Evolutionary conservation across 2,797 vertebrate species (phyloP).

Genomic region (Distichodus sexfasciatus): DNA sequence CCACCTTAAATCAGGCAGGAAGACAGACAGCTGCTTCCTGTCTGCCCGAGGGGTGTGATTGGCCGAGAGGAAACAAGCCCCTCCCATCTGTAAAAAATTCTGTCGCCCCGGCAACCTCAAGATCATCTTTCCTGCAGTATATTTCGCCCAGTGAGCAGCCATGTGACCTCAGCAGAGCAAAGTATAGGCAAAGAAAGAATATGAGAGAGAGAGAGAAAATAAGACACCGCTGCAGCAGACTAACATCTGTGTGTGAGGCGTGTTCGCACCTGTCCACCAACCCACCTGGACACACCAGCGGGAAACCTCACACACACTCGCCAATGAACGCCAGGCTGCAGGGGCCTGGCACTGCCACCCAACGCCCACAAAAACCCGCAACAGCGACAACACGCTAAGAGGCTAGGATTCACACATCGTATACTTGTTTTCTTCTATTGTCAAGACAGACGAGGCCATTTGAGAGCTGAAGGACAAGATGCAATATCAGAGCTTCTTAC

Average conservation of each 20-base stretch:
- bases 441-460: too few relatives aligned
- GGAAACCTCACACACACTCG: conserved; percentile 33
- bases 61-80: not conserved
- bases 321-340: conserved; percentile 3
- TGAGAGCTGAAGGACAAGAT: too few relatives aligned
- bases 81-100: conserved; percentile 15
- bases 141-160: conserved; percentile 11
- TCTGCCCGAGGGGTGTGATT: not conserved
- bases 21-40: conserved; percentile 30
- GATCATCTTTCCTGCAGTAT: conserved; percentile 43
- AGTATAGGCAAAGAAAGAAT: not conserved
- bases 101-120: conserved; percentile 43
- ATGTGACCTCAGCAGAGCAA: conserved; percentile 18
- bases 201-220: not conserved
- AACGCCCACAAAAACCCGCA: not conserved
- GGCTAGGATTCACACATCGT: not conserved
- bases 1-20: conserved; percentile 28
- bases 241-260: conserved; percentile 29
- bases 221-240: not conserved
- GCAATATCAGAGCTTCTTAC: too few relatives aligned
- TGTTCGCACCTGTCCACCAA: conserved; percentile 23
- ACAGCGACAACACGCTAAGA: not conserved
- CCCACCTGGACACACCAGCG: conserved; percentile 30
- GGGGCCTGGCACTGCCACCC: not conserved
- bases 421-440: too few relatives aligned